Evolutionary conservation across 2,888 invertebrate species (phyloP).

Genomic region (Limenitis camilla): DNA sequence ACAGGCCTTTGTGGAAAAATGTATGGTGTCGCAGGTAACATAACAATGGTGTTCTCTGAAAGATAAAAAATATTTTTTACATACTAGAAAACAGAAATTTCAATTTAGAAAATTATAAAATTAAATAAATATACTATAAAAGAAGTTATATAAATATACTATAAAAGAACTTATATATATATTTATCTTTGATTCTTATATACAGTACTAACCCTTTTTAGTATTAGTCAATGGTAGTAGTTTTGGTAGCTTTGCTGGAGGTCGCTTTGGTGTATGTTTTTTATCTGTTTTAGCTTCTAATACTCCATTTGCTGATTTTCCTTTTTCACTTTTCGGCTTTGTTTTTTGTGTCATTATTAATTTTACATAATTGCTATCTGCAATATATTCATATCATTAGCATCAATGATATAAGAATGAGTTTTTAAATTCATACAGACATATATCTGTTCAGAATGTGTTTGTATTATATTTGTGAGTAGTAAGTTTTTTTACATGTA

Average conservation of each 20-base stretch:
- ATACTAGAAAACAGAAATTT: neutral
- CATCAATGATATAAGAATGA: neutral
- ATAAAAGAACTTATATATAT: too few species aligned
- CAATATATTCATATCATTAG: constrained; percentile 33
- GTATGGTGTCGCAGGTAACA: constrained; percentile 61
- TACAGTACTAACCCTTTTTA: constrained; percentile 55
- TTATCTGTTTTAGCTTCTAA: constrained; percentile 25
- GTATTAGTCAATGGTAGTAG: constrained; percentile 45
- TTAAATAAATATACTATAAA: neutral
- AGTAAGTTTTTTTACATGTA: too few species aligned
- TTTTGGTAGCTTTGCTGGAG: constrained; percentile 41
- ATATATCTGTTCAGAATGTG: neutral
- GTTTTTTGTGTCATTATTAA: constrained; percentile 44
- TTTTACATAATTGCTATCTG: constrained; percentile 50
- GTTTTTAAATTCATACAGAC: neutral
- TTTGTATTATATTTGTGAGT: too few species aligned
- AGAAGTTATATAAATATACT: neutral
- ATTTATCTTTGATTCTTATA: too few species aligned
- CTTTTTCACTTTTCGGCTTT: constrained; percentile 28
- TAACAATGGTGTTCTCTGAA: constrained; percentile 63
- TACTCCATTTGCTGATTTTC: constrained; percentile 24
- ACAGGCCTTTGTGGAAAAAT: constrained; percentile 63
- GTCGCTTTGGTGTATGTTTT: constrained; percentile 22
- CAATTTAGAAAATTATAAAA: neutral
- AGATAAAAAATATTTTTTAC: constrained; percentile 6